phyloP scores from a whole-genome alignment of 37 sponge, comb jelly and placozoan genomes.

The Ephydatia muelleri region DNA sequence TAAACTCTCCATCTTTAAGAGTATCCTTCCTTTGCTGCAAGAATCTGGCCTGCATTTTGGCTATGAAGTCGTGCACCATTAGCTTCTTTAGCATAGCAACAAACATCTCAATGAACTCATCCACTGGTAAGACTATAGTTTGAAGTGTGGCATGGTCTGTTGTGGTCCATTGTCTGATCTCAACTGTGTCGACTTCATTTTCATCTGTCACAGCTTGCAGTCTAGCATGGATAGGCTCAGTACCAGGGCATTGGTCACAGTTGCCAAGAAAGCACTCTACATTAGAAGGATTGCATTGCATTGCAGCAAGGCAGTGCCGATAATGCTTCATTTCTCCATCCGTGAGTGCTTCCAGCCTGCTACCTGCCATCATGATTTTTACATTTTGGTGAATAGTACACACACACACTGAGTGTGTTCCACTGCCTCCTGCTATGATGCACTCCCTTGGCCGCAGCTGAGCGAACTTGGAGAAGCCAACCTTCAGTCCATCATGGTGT shows the following conservation, averaged over 20 bases:
- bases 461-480: constrained; percentile 22
- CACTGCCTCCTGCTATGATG: constrained; percentile 8
- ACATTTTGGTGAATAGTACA: constrained; percentile 25
- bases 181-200: not conserved
- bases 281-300: not conserved
- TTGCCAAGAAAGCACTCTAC: not conserved
- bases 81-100: not conserved
- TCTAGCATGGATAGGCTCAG: not conserved
- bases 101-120: not conserved
- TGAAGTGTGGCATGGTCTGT: not conserved
- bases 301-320: not conserved
- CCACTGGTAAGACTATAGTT: not conserved
- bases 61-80: not conserved
- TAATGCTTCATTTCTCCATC: not conserved
- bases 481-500: too few relatives aligned
- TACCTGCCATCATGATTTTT: constrained; percentile 2
- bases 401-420: constrained; percentile 28
- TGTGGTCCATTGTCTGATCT: not conserved
- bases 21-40: not conserved
- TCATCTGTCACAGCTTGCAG: not conserved
- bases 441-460: constrained; percentile 13
- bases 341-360: not conserved
- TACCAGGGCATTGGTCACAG: not conserved
- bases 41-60: not conserved
- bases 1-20: not conserved